These are phyloP conservation scores for Xylophagus ater DNA, from an alignment of 2,888 invertebrate genomes.

Conservation along the genomic window DNA sequence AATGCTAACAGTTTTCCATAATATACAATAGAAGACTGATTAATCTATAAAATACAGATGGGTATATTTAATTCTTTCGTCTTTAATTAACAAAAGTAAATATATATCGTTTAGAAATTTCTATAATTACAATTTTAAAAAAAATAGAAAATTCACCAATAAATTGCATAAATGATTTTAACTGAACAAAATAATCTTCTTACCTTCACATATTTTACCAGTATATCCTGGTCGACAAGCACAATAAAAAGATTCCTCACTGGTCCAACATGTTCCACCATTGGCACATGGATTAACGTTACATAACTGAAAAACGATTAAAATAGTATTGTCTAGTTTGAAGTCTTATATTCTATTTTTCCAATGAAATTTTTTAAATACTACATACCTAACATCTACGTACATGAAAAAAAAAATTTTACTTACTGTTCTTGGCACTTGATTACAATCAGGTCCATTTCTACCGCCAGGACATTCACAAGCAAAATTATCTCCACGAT, in stretches of 20 bases:
- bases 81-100: no score
- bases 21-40: no score
- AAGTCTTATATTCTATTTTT: no score
- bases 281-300: conserved; percentile 62
- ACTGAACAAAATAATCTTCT: conserved; percentile 20
- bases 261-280: conserved; percentile 68
- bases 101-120: conserved; percentile 12
- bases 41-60: no score
- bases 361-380: conserved; percentile 8
- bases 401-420: conserved; percentile 14
- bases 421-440: conserved; percentile 54
- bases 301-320: conserved; percentile 46
- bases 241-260: conserved; percentile 64
- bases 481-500: conserved; percentile 61
- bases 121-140: conserved; percentile 5
- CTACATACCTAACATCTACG: no score
- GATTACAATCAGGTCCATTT: conserved; percentile 57
- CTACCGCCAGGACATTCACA: conserved; percentile 64
- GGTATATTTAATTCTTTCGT: no score
- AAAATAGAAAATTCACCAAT: conserved; percentile 3
- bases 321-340: conserved; percentile 16
- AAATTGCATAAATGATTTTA: no score
- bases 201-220: conserved; percentile 70
- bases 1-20: no score
- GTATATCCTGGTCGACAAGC: conserved; percentile 69